Conservation (phyloP, 2,888 invertebrate species). For the Plutella xylostella region DNA sequence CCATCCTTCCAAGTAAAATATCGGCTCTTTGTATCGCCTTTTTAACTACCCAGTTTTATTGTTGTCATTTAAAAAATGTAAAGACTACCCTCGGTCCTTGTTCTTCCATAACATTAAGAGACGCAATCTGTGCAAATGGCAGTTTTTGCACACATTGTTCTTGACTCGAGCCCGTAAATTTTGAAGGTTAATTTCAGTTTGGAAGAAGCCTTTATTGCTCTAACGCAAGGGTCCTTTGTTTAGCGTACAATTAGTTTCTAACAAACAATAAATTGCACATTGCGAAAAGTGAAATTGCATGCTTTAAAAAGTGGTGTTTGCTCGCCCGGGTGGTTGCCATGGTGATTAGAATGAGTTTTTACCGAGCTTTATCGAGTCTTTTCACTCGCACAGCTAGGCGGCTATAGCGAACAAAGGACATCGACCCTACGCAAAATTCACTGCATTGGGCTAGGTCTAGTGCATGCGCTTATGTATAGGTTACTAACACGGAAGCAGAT, state of each 20-base stretch:
- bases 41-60: slow-evolving; percentile 12
- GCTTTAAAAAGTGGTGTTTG: slow-evolving; percentile 18
- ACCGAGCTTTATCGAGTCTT: slow-evolving; percentile 31
- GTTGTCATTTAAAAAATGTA: slow-evolving; percentile 16
- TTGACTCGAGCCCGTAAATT: slow-evolving; percentile 37
- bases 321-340: background rate
- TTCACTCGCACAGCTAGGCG: slow-evolving; percentile 19
- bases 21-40: slow-evolving; percentile 8
- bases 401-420: slow-evolving; percentile 45
- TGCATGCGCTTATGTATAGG: slow-evolving; percentile 60
- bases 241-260: slow-evolving; percentile 27
- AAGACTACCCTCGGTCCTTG: slow-evolving; percentile 17
- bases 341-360: slow-evolving; percentile 32
- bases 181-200: slow-evolving; percentile 23
- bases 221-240: slow-evolving; percentile 20
- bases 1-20: slow-evolving; percentile 24
- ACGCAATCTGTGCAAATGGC: slow-evolving; percentile 56
- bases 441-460: slow-evolving; percentile 71
- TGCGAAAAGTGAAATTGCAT: slow-evolving; percentile 35
- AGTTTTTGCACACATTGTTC: slow-evolving; percentile 34
- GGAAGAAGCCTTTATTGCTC: too few species aligned
- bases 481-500: slow-evolving; percentile 54
- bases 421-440: slow-evolving; percentile 70
- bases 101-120: background rate
- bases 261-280: slow-evolving; percentile 39